Percentiles rank a stretch among this genome's conserved stretches.
Conservation (phyloP, 2,888 invertebrate genomes). For the Morpho helenor region DNA sequence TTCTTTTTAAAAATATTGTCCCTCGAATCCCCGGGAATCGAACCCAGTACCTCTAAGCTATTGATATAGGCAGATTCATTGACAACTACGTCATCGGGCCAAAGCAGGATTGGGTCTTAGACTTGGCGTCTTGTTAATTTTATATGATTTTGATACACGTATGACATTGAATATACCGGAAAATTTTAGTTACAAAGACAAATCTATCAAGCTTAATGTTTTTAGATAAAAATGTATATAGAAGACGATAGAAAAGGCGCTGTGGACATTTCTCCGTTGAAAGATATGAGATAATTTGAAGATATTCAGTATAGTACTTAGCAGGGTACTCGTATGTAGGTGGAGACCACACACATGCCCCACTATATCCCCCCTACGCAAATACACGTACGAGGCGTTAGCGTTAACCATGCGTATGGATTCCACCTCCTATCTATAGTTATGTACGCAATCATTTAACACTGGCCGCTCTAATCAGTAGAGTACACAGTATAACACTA, state of each 20-base stretch:
- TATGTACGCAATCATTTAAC: constrained; percentile 60
- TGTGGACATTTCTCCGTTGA: no score
- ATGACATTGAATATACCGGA: no score
- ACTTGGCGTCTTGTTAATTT: no score
- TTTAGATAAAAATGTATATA: neutral
- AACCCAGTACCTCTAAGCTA: no score
- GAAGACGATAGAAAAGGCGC: neutral
- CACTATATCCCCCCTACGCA: constrained; percentile 54
- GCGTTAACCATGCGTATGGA: constrained; percentile 45
- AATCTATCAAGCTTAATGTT: no score
- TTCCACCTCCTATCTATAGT: constrained; percentile 42
- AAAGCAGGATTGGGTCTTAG: no score
- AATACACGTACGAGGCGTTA: constrained; percentile 55
- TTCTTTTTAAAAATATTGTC: no score
- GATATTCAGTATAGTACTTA: neutral
- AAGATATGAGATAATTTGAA: neutral
- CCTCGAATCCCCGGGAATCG: no score
- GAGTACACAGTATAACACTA: constrained; percentile 61
- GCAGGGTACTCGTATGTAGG: constrained; percentile 26
- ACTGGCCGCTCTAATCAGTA: constrained; percentile 57
- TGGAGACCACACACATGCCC: constrained; percentile 65
- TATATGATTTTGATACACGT: no score
- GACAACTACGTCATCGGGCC: no score
- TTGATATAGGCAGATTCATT: no score
- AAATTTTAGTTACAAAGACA: no score